phyloP scores from a whole-genome alignment of 2,888 invertebrate species.

The Augiades crinisus region DNA sequence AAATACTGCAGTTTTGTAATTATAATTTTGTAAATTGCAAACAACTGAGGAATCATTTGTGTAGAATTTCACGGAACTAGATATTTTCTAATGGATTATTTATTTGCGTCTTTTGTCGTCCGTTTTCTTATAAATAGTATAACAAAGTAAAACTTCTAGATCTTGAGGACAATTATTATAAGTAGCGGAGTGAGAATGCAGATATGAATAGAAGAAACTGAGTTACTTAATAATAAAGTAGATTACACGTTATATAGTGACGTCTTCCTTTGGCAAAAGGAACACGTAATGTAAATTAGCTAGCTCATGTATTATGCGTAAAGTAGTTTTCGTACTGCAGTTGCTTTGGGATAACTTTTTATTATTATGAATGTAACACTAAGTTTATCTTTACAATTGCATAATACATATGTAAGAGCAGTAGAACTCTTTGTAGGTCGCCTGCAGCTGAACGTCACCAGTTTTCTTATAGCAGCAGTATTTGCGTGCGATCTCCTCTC shows the following conservation, averaged over 20 bases:
- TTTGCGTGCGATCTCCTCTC: too few species aligned
- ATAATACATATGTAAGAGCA: too few species aligned
- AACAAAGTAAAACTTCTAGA: neutral
- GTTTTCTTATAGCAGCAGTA: too few species aligned
- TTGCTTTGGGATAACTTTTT: constrained; percentile 8
- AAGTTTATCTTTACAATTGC: too few species aligned
- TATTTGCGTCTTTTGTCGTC: neutral
- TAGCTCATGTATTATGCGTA: constrained; percentile 13
- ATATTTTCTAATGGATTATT: neutral
- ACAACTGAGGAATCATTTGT: too few species aligned
- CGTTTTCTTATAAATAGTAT: neutral
- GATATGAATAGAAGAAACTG: neutral
- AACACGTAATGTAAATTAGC: constrained; percentile 10
- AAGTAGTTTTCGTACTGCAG: constrained; percentile 9
- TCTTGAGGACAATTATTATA: neutral
- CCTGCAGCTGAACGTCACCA: too few species aligned
- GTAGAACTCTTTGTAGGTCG: too few species aligned
- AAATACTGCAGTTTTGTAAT: too few species aligned
- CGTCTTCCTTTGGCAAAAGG: constrained; percentile 11
- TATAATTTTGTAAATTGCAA: too few species aligned
- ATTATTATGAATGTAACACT: constrained; percentile 4
- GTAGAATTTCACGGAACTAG: too few species aligned
- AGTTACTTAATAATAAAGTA: constrained; percentile 1
- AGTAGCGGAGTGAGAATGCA: neutral
- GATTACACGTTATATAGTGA: constrained; percentile 2